A percentile compares a stretch with the other conserved stretches of the same genome.
Evolutionary conservation across 2,888 invertebrate species (phyloP).

Genomic region (Dynastes grantii): DNA sequence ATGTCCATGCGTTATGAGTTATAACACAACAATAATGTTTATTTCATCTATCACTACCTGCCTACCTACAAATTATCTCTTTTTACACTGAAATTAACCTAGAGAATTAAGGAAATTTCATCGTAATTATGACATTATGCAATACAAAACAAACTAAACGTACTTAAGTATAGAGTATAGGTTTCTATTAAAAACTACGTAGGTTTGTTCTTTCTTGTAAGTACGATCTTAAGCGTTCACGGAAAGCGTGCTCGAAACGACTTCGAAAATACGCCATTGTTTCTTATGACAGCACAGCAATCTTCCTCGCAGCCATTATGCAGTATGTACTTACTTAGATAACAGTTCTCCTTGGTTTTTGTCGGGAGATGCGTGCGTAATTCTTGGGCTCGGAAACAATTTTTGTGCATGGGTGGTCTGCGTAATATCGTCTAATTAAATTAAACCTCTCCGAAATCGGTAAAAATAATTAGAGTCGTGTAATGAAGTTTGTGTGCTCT

Average conservation of each 20-base stretch:
- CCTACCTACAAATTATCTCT: too few relatives aligned
- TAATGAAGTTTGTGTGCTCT: neutral
- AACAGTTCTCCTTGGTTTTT: slow-evolving; percentile 14
- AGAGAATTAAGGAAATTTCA: slow-evolving; percentile 4
- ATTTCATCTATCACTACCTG: too few relatives aligned
- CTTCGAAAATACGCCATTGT: slow-evolving; percentile 13
- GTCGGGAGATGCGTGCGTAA: slow-evolving; percentile 18
- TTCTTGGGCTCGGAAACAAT: slow-evolving; percentile 6
- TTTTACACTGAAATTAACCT: too few relatives aligned
- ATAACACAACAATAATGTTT: too few relatives aligned
- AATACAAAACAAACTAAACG: slow-evolving; percentile 9
- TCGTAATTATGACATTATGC: slow-evolving; percentile 21
- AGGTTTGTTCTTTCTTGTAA: neutral
- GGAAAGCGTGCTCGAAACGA: slow-evolving; percentile 12
- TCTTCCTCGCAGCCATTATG: slow-evolving; percentile 9
- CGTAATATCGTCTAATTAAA: slow-evolving; percentile 2
- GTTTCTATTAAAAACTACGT: neutral
- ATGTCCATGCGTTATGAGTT: too few relatives aligned
- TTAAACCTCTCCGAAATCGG: slow-evolving; percentile 8
- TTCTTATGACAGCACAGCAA: neutral
- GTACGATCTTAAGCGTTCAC: slow-evolving; percentile 7
- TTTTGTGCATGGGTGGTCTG: slow-evolving; percentile 26
- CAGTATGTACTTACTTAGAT: slow-evolving; percentile 29
- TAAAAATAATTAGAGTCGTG: slow-evolving; percentile 8
- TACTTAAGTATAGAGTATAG: neutral